phyloP scores from a whole-genome alignment of 2,888 invertebrate genomes.

The Harpalus rubripes region DNA sequence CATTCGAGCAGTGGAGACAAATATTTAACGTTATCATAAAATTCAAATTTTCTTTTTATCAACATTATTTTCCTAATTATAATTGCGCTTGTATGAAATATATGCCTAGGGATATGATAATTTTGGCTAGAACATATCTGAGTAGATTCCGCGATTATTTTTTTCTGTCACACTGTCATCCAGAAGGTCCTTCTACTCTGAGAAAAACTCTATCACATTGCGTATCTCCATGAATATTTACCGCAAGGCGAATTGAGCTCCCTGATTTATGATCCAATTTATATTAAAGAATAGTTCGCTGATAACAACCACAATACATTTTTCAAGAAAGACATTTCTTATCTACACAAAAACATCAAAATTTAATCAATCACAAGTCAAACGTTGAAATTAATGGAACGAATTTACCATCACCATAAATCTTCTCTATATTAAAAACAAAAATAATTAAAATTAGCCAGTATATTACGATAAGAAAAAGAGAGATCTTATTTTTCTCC shows the following conservation, averaged over 20 bases:
- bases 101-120: background rate
- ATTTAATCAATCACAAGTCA: conserved; percentile 62
- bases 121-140: background rate
- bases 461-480: conserved; percentile 35
- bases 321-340: conserved; percentile 64
- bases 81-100: background rate
- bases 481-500: conserved; percentile 28
- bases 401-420: conserved; percentile 53
- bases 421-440: conserved; percentile 62
- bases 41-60: no score
- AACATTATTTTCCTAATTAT: background rate
- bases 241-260: conserved; percentile 57
- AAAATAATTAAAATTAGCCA: conserved; percentile 61
- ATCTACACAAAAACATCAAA: conserved; percentile 62
- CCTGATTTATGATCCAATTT: conserved; percentile 64
- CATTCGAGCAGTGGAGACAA: no score
- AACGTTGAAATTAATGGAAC: conserved; percentile 60
- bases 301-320: conserved; percentile 63
- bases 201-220: conserved; percentile 37
- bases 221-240: conserved; percentile 64
- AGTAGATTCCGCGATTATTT: conserved; percentile 22
- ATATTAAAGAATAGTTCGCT: conserved; percentile 64
- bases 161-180: background rate
- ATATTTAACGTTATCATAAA: no score
- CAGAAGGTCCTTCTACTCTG: background rate